Percentiles rank a stretch among this genome's conserved stretches.
Conservation (phyloP, 2,797 vertebrate species). For the Siniperca scherzeri region DNA sequence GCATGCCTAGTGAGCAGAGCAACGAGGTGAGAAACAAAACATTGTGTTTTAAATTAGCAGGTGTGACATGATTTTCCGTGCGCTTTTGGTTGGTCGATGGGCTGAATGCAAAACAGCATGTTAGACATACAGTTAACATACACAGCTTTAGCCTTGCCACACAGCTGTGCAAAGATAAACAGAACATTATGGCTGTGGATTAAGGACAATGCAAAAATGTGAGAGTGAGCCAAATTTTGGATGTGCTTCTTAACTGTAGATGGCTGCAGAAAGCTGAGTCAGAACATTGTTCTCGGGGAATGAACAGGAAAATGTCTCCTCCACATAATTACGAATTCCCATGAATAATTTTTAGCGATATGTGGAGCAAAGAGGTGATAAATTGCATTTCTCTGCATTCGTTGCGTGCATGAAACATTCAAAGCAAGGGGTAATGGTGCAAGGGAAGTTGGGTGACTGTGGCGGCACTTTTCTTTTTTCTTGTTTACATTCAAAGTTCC, state of each 20-base stretch:
- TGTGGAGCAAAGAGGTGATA: slow-evolving; percentile 54
- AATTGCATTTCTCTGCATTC: slow-evolving; percentile 51
- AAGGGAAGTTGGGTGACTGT: slow-evolving; percentile 25
- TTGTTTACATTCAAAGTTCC: slow-evolving; percentile 30
- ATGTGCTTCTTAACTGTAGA: slow-evolving; percentile 11
- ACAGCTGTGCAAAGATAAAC: slow-evolving; percentile 20
- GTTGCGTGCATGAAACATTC: slow-evolving; percentile 28
- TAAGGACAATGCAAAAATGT: slow-evolving; percentile 30
- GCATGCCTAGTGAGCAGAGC: slow-evolving; percentile 25
- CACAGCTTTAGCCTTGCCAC: not conserved
- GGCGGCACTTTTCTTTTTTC: slow-evolving; percentile 29
- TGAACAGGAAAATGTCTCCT: slow-evolving; percentile 57
- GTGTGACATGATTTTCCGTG: slow-evolving; percentile 39
- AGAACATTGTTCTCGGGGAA: slow-evolving; percentile 58
- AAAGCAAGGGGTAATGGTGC: slow-evolving; percentile 55
- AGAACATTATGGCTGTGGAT: slow-evolving; percentile 21
- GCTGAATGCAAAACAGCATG: slow-evolving; percentile 39
- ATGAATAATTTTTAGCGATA: slow-evolving; percentile 61
- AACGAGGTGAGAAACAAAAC: slow-evolving; percentile 26
- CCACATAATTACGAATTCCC: slow-evolving; percentile 55
- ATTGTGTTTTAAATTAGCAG: slow-evolving; percentile 42
- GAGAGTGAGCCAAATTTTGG: slow-evolving; percentile 36
- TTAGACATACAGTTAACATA: slow-evolving; percentile 18
- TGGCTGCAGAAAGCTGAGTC: slow-evolving; percentile 50
- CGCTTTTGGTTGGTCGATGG: not conserved